Evolutionary conservation across 2,113 vertebrate genomes (phyloP).

Genomic region (Harpagus bidentatus): DNA sequence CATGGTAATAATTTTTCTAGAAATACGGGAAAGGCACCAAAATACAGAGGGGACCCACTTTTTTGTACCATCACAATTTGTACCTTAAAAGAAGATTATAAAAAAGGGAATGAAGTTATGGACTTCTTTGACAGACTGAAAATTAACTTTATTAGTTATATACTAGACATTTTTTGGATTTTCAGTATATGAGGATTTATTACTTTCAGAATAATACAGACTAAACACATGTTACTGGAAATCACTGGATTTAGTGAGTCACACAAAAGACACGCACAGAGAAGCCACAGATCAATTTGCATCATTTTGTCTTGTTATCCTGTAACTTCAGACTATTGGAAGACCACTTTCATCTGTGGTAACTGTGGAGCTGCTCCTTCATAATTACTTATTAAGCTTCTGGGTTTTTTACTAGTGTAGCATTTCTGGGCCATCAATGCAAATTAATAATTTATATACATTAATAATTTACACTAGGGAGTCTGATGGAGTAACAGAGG

Average conservation of each 20-base stretch:
- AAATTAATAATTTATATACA: not conserved
- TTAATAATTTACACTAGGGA: not conserved
- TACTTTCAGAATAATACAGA: not conserved
- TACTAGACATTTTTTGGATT: not conserved
- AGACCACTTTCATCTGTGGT: not conserved
- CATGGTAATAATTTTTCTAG: not conserved
- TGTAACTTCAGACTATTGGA: not conserved
- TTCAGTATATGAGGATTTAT: not conserved
- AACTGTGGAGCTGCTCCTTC: not conserved
- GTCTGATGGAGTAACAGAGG: not conserved
- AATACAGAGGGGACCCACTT: not conserved
- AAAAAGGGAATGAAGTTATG: not conserved
- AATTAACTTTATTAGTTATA: not conserved
- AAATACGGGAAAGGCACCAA: not conserved
- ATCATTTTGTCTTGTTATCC: not conserved
- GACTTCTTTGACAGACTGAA: not conserved
- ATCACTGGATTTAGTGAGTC: not conserved
- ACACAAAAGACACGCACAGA: rapidly evolving
- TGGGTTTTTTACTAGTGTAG: not conserved
- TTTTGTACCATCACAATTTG: not conserved
- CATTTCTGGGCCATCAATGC: not conserved
- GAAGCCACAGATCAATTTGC: not conserved
- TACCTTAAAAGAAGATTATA: not conserved
- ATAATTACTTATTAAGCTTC: not conserved
- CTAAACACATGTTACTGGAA: not conserved